Base-by-base conservation (phyloP, 92 coral and sea anemone genomes). In the Epizoanthus scotinus region DNA sequence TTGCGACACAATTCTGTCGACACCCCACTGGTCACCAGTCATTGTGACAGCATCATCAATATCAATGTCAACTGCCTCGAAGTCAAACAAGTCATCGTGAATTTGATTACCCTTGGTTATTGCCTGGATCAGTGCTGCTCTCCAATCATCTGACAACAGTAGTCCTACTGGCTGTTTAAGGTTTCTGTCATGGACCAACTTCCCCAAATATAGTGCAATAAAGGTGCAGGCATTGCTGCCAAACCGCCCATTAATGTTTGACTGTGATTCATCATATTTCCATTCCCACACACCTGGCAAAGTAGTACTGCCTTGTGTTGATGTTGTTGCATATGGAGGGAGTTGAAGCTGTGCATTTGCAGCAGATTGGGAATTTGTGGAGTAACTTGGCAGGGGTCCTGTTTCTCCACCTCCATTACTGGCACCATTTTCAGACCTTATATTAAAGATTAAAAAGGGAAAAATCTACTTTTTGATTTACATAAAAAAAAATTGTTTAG, bases 81-180 rank as follows among this genome's bases (percentile, higher is more conserved):
- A 53, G 3, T 40, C 81, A 54, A 83, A 71, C 40, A 83, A 36
- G 53, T 83, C 86, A 83, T 83, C 81, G 58, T 83, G 73, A 28
- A 71, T 71, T 38, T 71, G 31, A 53, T 83, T 83, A 2, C 86
- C 86, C 58, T 19, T 38, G 2, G 27, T 63, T 24, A 72, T 83
- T 49, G 86, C 70, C n/a, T 72, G 69, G 21, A 20, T 50, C 8
- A 83, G 52, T 40, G 86, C 53, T 6, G 61, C 29, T 44, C 20
- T 71, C 81, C 86, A 83, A 2, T 61, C 66, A 3, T 61, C 14
- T 8, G 29, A 6, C 66, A 61, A 6, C 0, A 31, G 4, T 4
- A 22, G 0, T n/a, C 3, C 2, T 1, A 21, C 66, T 61, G 31
- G 66, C 14, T 61, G 27, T 31, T 61, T 61, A 1, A 61, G 66